phyloP scores from a whole-genome alignment of 2,113 vertebrate species.

The Cyanoderma ruficeps region DNA sequence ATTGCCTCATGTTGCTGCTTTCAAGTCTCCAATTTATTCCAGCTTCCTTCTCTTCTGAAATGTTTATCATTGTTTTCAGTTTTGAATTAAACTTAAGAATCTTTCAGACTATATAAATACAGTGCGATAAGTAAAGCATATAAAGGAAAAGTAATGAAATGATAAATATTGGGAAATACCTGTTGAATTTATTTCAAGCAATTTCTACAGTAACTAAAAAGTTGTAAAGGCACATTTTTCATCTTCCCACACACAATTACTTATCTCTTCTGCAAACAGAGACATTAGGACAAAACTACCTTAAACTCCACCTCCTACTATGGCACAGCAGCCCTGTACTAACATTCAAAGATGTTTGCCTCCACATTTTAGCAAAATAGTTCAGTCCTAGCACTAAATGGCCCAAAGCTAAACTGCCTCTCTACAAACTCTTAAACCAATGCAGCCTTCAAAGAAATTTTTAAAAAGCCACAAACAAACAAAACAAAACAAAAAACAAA shows the following conservation, averaged over 20 bases:
- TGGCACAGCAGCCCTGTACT: neutral
- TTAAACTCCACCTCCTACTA: neutral
- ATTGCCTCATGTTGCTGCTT: neutral
- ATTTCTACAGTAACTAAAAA: neutral
- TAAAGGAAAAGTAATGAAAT: neutral
- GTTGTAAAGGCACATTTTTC: neutral
- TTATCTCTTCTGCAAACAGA: neutral
- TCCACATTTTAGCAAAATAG: neutral
- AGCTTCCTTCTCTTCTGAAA: neutral
- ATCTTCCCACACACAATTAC: neutral
- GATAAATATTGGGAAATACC: neutral
- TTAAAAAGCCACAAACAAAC: neutral
- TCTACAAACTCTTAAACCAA: neutral
- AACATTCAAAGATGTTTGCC: neutral
- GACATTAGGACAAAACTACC: neutral
- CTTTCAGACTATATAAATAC: neutral
- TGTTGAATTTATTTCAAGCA: neutral
- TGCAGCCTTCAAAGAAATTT: neutral
- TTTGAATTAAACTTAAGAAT: neutral
- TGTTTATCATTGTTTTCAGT: neutral
- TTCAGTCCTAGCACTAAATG: neutral
- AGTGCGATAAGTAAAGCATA: neutral
- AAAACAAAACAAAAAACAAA: neutral
- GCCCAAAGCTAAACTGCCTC: neutral
- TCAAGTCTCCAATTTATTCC: neutral